Conservation (phyloP, 2,113 vertebrate genomes). For the Cynocephalus volans region DNA sequence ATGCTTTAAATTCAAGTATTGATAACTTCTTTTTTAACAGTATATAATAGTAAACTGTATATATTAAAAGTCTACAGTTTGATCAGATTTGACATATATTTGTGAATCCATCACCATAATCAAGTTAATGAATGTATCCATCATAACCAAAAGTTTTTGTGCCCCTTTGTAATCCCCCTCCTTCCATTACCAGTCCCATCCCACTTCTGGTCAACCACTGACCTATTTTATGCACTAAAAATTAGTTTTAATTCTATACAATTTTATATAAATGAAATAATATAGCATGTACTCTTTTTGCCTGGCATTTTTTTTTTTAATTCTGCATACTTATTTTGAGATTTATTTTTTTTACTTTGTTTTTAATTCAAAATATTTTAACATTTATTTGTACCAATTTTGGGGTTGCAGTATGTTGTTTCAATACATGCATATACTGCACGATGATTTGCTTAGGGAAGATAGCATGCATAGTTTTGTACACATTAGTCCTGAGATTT, state of each 20-base stretch:
- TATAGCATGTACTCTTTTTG: neutral
- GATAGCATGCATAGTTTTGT: too few relatives aligned
- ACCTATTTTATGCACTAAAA: neutral
- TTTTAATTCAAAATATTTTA: too few relatives aligned
- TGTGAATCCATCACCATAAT: neutral
- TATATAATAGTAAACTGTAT: neutral
- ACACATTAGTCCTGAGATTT: neutral
- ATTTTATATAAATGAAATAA: neutral
- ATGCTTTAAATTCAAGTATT: conserved; percentile 8
- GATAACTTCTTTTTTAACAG: neutral
- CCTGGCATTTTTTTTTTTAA: neutral
- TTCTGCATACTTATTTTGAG: neutral
- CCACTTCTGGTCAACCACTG: neutral
- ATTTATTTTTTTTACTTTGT: neutral
- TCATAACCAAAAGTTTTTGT: neutral
- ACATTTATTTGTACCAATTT: too few relatives aligned
- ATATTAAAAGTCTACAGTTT: neutral
- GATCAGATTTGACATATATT: neutral
- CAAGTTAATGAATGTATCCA: neutral
- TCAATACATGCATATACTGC: too few relatives aligned
- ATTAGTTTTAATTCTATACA: neutral
- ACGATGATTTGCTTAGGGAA: too few relatives aligned
- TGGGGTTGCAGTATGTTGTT: too few relatives aligned
- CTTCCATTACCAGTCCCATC: neutral
- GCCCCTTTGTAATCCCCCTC: neutral